Conservation (phyloP, 2,797 vertebrate species). For the Xiphophorus birchmanni region DNA sequence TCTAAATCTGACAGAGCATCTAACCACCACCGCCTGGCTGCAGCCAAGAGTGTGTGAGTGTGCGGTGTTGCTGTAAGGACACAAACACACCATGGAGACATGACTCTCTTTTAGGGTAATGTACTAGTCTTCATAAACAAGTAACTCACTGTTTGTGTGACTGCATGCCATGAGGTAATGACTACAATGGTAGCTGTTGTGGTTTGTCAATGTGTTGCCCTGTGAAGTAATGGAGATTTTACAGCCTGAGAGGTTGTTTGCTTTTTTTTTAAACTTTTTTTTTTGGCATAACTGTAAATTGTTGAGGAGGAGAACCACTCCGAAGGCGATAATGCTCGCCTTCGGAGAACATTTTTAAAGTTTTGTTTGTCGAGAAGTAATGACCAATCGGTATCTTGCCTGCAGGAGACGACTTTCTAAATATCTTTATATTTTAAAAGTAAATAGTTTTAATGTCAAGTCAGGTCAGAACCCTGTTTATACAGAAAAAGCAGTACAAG, state of each 20-base stretch:
- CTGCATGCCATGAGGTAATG: neutral
- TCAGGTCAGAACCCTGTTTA: neutral
- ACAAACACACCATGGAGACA: conserved; percentile 4
- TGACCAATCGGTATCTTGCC: neutral
- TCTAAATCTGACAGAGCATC: conserved; percentile 72
- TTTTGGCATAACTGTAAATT: conserved; percentile 36
- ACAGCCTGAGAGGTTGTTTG: conserved; percentile 6
- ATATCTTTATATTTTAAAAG: neutral
- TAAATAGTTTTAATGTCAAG: neutral
- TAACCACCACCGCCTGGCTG: conserved; percentile 52
- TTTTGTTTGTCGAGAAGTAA: neutral
- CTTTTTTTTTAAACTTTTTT: too few relatives aligned
- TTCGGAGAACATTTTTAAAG: neutral
- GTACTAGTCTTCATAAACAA: conserved; percentile 6
- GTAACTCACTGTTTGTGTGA: neutral
- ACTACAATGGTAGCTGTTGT: neutral
- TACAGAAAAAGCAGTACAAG: neutral
- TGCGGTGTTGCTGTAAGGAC: conserved; percentile 9
- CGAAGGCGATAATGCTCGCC: neutral
- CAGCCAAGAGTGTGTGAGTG: conserved; percentile 38
- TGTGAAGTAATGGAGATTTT: neutral
- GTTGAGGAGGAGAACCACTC: conserved; percentile 41
- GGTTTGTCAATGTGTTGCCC: neutral
- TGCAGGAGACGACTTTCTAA: neutral
- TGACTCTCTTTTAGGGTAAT: conserved; percentile 3